Evolutionary conservation across 2,113 vertebrate species (phyloP).

Genomic region (Turnix velox): DNA sequence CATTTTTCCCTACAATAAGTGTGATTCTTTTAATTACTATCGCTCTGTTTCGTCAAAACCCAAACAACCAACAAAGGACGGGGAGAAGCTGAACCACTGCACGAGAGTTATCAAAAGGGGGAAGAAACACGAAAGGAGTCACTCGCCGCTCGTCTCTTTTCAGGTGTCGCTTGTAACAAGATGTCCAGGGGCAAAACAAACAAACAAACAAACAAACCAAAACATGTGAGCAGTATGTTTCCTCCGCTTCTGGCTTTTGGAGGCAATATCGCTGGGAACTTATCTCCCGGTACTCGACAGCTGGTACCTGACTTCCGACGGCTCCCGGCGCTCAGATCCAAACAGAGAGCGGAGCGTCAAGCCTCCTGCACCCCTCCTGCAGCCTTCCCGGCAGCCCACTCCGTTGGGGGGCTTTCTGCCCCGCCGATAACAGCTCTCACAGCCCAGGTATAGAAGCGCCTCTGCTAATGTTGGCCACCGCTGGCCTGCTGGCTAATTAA

Average conservation of each 20-base stretch:
- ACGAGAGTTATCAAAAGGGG: neutral
- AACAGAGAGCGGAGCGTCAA: no score
- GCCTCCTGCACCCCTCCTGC: no score
- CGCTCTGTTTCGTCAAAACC: slow-evolving; percentile 26
- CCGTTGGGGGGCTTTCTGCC: neutral
- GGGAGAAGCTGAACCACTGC: neutral
- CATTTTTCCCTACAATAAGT: neutral
- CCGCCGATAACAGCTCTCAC: neutral
- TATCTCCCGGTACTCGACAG: neutral
- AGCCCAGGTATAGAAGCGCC: neutral
- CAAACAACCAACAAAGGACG: slow-evolving; percentile 2
- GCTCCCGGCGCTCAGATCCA: neutral
- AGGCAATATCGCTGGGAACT: neutral
- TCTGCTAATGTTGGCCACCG: neutral
- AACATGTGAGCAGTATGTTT: no score
- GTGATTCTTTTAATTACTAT: neutral
- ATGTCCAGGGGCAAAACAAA: neutral
- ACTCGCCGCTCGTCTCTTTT: neutral
- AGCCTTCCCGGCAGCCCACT: no score
- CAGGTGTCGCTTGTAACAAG: neutral
- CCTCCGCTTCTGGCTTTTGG: neutral
- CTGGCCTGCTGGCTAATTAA: neutral
- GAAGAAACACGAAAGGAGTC: neutral
- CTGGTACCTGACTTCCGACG: neutral
- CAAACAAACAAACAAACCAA: no score